Percentiles rank a stretch among this genome's conserved stretches.
These are phyloP conservation scores for Eristalis pertinax DNA, from an alignment of 2,888 invertebrate genomes.

Conservation along the genomic window DNA sequence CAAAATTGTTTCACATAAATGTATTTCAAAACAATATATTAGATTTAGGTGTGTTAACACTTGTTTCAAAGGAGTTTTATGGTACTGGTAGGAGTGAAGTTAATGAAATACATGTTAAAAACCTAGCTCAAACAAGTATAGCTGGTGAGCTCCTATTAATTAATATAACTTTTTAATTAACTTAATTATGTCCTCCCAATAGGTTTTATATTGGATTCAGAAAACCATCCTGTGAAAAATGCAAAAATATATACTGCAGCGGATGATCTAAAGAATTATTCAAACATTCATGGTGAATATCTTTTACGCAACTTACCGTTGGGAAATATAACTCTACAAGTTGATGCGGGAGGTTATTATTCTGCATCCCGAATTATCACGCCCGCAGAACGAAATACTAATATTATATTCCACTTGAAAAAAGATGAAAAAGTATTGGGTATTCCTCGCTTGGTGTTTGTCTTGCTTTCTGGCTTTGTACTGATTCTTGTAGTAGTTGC, in stretches of 20 bases:
- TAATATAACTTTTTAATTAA: not conserved
- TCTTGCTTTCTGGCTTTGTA: constrained; percentile 86
- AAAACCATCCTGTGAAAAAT: constrained; percentile 83
- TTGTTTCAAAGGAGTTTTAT: constrained; percentile 74
- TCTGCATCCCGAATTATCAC: constrained; percentile 79
- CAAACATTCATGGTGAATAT: constrained; percentile 78
- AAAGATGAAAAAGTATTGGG: constrained; percentile 87
- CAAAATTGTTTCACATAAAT: constrained; percentile 81
- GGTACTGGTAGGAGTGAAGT: constrained; percentile 74
- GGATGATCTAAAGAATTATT: constrained; percentile 77
- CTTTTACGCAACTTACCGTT: constrained; percentile 76
- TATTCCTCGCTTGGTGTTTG: constrained; percentile 89
- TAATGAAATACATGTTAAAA: constrained; percentile 54
- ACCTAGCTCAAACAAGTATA: constrained; percentile 30
- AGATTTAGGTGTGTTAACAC: constrained; percentile 75
- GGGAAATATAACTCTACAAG: constrained; percentile 83
- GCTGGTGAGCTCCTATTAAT: constrained; percentile 45
- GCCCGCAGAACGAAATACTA: constrained; percentile 76
- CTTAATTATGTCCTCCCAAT: not conserved
- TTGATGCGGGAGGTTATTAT: constrained; percentile 84
- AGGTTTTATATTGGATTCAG: constrained; percentile 84
- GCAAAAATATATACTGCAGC: constrained; percentile 82
- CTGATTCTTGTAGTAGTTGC: constrained; percentile 77
- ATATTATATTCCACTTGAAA: constrained; percentile 86
- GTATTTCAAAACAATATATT: constrained; percentile 74